phyloP scores from a whole-genome alignment of 2,888 invertebrate species.

The Dinocampus coccinellae region DNA sequence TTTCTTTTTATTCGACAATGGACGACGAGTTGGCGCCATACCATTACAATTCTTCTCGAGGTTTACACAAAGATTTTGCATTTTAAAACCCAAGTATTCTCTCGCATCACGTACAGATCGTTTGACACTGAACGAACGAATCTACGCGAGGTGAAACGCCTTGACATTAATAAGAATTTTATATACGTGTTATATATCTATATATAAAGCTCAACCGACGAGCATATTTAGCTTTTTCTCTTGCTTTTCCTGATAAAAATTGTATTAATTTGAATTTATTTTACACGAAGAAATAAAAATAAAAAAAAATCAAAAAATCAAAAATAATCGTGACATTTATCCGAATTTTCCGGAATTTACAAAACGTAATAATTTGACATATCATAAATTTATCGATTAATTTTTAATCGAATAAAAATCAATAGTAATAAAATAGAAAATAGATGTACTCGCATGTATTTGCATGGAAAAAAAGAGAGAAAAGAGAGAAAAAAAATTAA shows the following conservation, averaged over 20 bases:
- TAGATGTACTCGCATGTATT: no score
- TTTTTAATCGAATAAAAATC: no score
- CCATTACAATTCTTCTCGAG: background rate
- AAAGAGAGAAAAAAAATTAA: no score
- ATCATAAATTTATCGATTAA: no score
- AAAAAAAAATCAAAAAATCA: background rate
- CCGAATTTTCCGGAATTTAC: no score
- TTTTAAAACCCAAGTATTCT: conserved; percentile 6
- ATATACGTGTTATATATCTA: background rate
- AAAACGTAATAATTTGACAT: no score
- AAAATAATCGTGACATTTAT: no score
- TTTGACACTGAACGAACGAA: background rate
- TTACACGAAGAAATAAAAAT: background rate
- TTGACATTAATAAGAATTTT: background rate
- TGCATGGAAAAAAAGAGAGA: no score
- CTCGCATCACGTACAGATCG: conserved; percentile 16
- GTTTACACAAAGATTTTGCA: background rate
- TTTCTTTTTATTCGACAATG: background rate
- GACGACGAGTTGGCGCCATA: background rate
- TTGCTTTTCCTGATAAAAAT: background rate
- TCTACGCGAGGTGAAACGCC: background rate
- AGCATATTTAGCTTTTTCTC: background rate
- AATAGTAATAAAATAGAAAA: no score
- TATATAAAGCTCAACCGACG: background rate
- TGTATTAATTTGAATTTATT: background rate